Percentiles rank a stretch among this genome's conserved stretches.
These are phyloP conservation scores for Laspeyria flexula DNA, from an alignment of 2,888 invertebrate species.

Conservation along the genomic window DNA sequence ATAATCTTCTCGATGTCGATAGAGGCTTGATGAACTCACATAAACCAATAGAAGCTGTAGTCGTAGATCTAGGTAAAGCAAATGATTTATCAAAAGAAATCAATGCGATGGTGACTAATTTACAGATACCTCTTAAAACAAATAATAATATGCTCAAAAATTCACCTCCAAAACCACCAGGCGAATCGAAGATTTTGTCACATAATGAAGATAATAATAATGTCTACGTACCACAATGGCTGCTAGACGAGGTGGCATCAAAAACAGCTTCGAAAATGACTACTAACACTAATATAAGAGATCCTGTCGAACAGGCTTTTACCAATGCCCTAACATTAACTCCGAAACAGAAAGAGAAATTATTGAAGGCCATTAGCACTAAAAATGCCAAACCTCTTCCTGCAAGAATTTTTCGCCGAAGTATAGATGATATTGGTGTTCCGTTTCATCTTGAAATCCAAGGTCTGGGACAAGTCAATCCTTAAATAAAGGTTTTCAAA, in stretches of 20 bases:
- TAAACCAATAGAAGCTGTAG: constrained; percentile 11
- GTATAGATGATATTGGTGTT: constrained; percentile 45
- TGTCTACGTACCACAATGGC: constrained; percentile 50
- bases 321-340: constrained; percentile 48
- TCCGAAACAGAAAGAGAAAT: constrained; percentile 38
- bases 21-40: neutral
- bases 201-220: constrained; percentile 45
- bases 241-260: constrained; percentile 29
- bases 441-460: constrained; percentile 66
- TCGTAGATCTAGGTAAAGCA: constrained; percentile 9
- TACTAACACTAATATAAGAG: too few species aligned
- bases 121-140: neutral
- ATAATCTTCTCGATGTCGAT: constrained; percentile 6
- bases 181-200: constrained; percentile 33
- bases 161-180: constrained; percentile 4
- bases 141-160: neutral
- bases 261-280: neutral
- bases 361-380: neutral
- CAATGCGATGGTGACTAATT: neutral
- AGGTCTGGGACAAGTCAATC: constrained; percentile 64
- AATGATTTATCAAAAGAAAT: constrained; percentile 6
- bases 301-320: neutral
- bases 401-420: constrained; percentile 42
- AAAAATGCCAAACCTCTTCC: constrained; percentile 1
- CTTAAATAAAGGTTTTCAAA: constrained; percentile 16